Percentiles rank a stretch among this genome's conserved stretches.
Evolutionary conservation across 2,888 invertebrate species (phyloP).

Genomic region (Hylaea fasciaria): DNA sequence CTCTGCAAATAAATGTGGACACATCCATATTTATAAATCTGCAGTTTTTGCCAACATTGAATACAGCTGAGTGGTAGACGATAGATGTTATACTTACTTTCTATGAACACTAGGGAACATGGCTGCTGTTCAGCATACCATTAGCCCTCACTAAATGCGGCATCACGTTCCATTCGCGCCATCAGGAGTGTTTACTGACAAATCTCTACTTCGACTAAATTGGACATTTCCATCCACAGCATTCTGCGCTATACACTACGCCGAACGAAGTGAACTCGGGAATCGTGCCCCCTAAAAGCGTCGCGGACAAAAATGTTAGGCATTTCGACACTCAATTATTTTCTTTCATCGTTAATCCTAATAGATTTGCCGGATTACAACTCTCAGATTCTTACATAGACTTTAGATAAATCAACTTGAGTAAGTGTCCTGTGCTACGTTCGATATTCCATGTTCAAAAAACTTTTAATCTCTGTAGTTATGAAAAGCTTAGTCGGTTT

Average conservation of each 20-base stretch:
- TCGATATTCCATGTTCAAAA: too few species aligned
- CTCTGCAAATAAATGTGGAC: too few species aligned
- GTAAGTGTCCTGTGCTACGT: too few species aligned
- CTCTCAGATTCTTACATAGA: background rate
- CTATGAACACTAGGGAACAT: background rate
- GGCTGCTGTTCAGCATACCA: background rate
- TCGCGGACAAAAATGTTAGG: constrained; percentile 6
- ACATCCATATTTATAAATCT: too few species aligned
- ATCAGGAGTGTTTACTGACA: constrained; percentile 13
- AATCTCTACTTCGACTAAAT: background rate
- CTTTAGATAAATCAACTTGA: background rate
- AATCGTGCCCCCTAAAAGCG: constrained; percentile 21
- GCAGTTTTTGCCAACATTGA: background rate
- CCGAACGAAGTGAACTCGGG: constrained; percentile 14
- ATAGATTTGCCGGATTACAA: background rate
- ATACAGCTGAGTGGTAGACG: background rate
- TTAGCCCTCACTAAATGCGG: constrained; percentile 12
- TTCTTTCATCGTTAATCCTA: constrained; percentile 2
- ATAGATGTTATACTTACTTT: background rate
- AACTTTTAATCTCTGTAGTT: too few species aligned
- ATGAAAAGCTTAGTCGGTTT: constrained; percentile 7
- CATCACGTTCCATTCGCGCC: constrained; percentile 11
- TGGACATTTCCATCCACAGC: background rate
- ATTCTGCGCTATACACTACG: constrained; percentile 5
- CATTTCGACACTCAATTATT: constrained; percentile 10